Evolutionary conservation across 2,113 vertebrate species (phyloP), one percentile per base, ranked within the genome.

Genomic region (Typhlomys cinereus): DNA sequence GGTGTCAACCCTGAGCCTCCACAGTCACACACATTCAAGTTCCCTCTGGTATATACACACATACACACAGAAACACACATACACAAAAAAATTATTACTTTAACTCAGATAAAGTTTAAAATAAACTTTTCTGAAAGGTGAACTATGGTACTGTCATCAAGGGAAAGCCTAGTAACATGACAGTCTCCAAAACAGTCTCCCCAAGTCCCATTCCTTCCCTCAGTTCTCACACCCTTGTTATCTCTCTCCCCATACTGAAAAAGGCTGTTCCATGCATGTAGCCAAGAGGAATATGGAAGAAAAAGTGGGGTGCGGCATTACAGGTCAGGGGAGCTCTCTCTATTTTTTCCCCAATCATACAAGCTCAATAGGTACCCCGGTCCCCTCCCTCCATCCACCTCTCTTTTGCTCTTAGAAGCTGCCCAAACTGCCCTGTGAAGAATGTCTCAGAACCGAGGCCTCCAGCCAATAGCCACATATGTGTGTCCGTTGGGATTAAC

Each of bases 91-190:
- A n/a, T n/a, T 50, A 67, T 70, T 59, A 41, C 36, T 69, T 59
- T 64, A 75, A 13, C 44, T 29, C 23, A 75, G 29, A 76, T 70
- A n/a, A 59, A 7, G 27, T 13, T 87, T 83, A 48, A 67, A 54
- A 84, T 74, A 61, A n/a, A n/a, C n/a, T n/a, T n/a, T n/a, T 87
- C 89, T 85, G 34, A 64, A 94, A 86, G 48, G 20, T 36, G 66
- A 73, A 81, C 39, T 20, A 13, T 31, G 14, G 4, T n/a, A 57
- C 34, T 52, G 4, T 25, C 20, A 71, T 52, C 66, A 84, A 61
- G 12, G 78, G 44, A 74, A 85, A 74, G 59, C 11, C 39, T n/a
- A 59, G 11, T 46, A 36, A 31, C 34, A 20, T 4, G 59, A 46
- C 31, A 84, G 13, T 10, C 52, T 87, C 50, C 39, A 1, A 41